Evolutionary conservation across 2,888 invertebrate species (phyloP).

Genomic region (Clivina fossor): DNA sequence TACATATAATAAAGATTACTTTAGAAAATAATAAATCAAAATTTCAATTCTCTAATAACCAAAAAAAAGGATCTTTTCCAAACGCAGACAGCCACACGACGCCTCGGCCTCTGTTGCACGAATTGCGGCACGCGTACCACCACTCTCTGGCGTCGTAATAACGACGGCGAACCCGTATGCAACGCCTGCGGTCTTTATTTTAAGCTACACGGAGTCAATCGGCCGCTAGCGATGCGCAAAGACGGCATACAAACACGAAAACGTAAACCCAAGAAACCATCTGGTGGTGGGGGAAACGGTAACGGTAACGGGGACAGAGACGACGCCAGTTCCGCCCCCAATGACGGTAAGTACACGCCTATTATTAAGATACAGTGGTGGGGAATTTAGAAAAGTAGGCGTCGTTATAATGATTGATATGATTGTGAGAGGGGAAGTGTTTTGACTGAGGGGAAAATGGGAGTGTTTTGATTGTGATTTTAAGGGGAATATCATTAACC

Average conservation of each 20-base stretch:
- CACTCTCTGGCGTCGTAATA: slow-evolving; percentile 96
- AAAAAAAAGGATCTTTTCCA: too few species aligned
- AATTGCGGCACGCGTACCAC: slow-evolving; percentile 98
- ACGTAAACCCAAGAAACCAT: slow-evolving; percentile 84
- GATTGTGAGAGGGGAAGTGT: too few species aligned
- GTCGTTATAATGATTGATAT: too few species aligned
- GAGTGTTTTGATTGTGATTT: too few species aligned
- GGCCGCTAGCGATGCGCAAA: slow-evolving; percentile 93
- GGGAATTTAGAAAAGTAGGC: too few species aligned
- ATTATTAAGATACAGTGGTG: too few species aligned
- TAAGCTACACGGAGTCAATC: slow-evolving; percentile 90
- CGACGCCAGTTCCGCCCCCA: slow-evolving; percentile 49
- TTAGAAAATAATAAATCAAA: too few species aligned
- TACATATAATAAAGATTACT: too few species aligned
- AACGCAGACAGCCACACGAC: slow-evolving; percentile 78
- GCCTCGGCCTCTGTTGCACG: slow-evolving; percentile 90
- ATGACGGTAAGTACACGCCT: slow-evolving; percentile 47
- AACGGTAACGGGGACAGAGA: slow-evolving; percentile 51
- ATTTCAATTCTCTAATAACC: too few species aligned
- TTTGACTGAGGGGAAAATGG: too few species aligned
- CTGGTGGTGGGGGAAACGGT: slow-evolving; percentile 56
- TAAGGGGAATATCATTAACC: not conserved
- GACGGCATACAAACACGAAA: slow-evolving; percentile 96
- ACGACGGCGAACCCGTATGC: slow-evolving; percentile 98
- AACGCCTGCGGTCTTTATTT: slow-evolving; percentile 97